A percentile compares a stretch with the other conserved stretches of the same genome.
phyloP scores from a whole-genome alignment of 2,797 vertebrate genomes.

The Nyctalus aviator region DNA sequence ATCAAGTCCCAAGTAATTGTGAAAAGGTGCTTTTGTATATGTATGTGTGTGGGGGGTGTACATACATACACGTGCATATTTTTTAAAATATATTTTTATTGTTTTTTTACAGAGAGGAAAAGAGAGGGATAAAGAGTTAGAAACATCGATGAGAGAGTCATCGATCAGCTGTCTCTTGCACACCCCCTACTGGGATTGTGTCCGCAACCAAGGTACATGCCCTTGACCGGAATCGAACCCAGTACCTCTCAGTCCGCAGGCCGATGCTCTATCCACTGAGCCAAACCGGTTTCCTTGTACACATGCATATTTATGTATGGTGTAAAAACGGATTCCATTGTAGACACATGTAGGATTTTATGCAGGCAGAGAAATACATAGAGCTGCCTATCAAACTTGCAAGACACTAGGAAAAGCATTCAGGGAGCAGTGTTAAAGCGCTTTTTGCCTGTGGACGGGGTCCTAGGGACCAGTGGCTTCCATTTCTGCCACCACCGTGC shows the following conservation, averaged over 20 bases:
- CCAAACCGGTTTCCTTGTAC: too few relatives aligned
- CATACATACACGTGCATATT: neutral
- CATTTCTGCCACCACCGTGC: neutral
- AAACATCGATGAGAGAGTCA: too few relatives aligned
- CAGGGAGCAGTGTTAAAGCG: neutral
- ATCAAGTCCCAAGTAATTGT: constrained; percentile 3
- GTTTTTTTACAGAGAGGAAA: too few relatives aligned
- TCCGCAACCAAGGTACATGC: too few relatives aligned
- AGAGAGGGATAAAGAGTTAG: too few relatives aligned
- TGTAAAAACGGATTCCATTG: neutral
- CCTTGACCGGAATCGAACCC: too few relatives aligned
- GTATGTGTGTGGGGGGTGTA: neutral
- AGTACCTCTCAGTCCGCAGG: too few relatives aligned
- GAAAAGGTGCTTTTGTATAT: neutral
- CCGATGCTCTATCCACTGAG: too few relatives aligned
- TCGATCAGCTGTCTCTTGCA: too few relatives aligned
- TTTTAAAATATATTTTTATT: too few relatives aligned
- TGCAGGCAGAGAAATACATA: neutral
- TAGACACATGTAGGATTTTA: neutral
- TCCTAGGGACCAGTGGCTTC: neutral
- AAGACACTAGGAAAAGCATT: neutral
- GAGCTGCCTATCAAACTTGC: neutral
- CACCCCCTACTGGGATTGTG: too few relatives aligned
- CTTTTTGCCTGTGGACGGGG: neutral
- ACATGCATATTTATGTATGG: neutral